Base-by-base conservation (phyloP, 2,888 invertebrate species). In the Euzetes globulus region DNA sequence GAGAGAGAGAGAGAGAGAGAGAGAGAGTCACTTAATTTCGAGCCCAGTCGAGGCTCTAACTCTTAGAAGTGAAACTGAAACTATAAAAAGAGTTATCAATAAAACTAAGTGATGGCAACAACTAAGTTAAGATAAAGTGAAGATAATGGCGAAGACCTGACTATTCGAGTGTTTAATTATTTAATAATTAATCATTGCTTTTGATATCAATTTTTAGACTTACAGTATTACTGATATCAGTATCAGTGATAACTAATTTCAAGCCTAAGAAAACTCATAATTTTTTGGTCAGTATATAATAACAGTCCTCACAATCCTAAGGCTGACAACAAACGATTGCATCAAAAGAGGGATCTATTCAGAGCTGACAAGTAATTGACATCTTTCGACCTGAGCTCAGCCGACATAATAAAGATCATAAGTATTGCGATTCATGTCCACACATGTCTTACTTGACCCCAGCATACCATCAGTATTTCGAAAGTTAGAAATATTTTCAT, bases 51-150 rank as follows among this genome's bases (percentile, higher is more conserved):
- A 1, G 19, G 7, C 19, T n/a, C n/a, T 52, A 17, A n/a, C 7
- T 19, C 5, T 19, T 17, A 3, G n/a, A 15, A 47, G 47, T 33
- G 33, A 33, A 47, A 9, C 47, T 13, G 47, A 47, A 47, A 15
- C 13, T 19, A 17, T 52, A 52, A 52, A 52, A 52, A 52, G 52
- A 52, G 52, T 52, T 52, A 52, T 52, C 52, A 52, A 52, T 52
- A 52, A 52, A 52, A 52, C 19, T 52, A 52, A 52, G 19, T 19
- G 52, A 19, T 52, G 52, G 52, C 52, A 19, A 52, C 52, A 6
- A 19, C n/a, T 52, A 19, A 52, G 52, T 52, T n/a, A 19, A 52
- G 52, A 52, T 52, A 52, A 52, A 33, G 52, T 52, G 52, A 52
- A 52, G 19, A 52, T 52, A 52, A 52, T 52, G 52, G 19, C 52